A percentile compares a stretch with the other conserved stretches of the same genome.
Evolutionary conservation across 2,113 vertebrate genomes (phyloP).

Genomic region (Orientallactaga bullata): DNA sequence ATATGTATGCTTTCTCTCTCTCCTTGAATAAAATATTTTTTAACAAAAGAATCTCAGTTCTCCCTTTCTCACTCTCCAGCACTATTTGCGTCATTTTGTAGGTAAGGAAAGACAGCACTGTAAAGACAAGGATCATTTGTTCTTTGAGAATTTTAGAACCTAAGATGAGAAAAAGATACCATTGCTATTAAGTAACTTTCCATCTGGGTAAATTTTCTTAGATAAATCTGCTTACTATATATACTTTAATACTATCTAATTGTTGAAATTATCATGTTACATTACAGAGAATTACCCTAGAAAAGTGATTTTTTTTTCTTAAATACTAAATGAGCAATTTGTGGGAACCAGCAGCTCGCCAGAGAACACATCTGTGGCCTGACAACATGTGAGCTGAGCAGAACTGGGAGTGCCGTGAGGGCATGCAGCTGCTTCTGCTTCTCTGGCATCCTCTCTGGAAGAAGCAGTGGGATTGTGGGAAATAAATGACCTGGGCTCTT

Average conservation of each 20-base stretch:
- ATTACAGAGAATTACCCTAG: neutral
- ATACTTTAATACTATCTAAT: neutral
- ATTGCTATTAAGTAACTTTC: neutral
- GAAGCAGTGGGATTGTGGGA: neutral
- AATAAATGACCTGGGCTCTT: neutral
- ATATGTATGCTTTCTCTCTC: too few species aligned
- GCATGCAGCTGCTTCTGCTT: neutral
- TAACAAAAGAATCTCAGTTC: too few species aligned
- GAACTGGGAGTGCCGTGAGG: neutral
- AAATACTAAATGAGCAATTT: neutral
- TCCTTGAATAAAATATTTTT: too few species aligned
- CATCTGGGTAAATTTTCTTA: neutral
- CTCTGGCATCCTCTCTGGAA: constrained; percentile 17
- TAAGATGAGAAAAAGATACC: constrained; percentile 49
- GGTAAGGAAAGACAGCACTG: neutral
- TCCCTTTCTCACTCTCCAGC: too few species aligned
- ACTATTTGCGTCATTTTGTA: neutral
- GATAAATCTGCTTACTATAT: neutral
- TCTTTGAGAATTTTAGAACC: constrained; percentile 29
- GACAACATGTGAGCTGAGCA: neutral
- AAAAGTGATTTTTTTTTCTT: constrained; percentile 24
- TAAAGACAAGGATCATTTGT: neutral
- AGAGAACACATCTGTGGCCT: neutral
- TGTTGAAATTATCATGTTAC: neutral
- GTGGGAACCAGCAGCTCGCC: neutral